These are phyloP conservation scores for Florisuga fusca DNA, from an alignment of 2,797 vertebrate species.

Conservation along the genomic window DNA sequence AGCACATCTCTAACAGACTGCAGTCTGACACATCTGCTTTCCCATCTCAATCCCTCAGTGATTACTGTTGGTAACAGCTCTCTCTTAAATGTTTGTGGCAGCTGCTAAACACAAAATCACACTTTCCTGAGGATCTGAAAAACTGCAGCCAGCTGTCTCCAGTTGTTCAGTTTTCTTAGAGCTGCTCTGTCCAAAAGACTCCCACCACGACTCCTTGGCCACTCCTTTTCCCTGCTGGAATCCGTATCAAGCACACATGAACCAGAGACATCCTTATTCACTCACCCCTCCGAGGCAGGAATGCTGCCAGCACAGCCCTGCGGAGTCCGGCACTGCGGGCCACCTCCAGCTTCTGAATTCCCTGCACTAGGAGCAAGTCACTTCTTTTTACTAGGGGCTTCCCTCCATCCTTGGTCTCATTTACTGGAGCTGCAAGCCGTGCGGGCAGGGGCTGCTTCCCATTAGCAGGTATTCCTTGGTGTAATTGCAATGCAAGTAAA, in stretches of 20 bases:
- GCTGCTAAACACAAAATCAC: conserved; percentile 42
- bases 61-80: conserved; percentile 1
- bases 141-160: conserved; percentile 46
- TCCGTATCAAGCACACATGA: rapidly evolving
- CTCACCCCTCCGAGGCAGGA: neutral
- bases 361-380: neutral
- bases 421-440: neutral
- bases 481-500: neutral
- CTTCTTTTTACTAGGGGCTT: neutral
- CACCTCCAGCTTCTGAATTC: neutral
- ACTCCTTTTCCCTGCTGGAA: neutral
- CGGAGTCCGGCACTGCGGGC: rapidly evolving
- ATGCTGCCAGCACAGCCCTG: neutral
- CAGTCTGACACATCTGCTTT: conserved; percentile 51
- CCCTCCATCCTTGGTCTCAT: neutral
- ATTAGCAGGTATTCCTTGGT: neutral
- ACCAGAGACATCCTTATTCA: neutral
- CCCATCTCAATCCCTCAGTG: conserved; percentile 2
- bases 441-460: neutral
- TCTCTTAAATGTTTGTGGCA: neutral
- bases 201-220: rapidly evolving
- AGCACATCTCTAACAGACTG: conserved; percentile 18
- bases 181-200: neutral
- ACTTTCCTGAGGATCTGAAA: conserved; percentile 37
- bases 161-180: conserved; percentile 36